phyloP scores from a whole-genome alignment of 2,888 invertebrate genomes.

The Eilema griseolum region DNA sequence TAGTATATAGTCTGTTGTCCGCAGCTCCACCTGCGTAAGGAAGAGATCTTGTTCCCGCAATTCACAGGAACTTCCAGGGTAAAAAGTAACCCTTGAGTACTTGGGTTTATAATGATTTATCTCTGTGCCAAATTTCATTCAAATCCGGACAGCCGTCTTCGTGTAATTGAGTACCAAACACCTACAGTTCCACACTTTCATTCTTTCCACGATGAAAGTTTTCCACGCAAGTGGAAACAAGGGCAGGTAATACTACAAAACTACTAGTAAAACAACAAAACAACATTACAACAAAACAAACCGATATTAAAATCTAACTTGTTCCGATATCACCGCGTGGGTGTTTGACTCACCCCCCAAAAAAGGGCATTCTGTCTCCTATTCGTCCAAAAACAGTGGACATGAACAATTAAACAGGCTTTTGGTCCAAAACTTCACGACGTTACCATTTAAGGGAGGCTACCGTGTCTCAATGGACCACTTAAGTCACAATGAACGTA shows the following conservation, averaged over 20 bases:
- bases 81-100: no score
- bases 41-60: no score
- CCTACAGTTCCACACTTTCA: no score
- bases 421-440: slow-evolving; percentile 70
- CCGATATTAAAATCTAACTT: slow-evolving; percentile 39
- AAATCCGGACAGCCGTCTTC: no score
- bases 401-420: slow-evolving; percentile 55
- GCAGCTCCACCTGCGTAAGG: no score
- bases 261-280: neutral
- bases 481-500: slow-evolving; percentile 49
- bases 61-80: no score
- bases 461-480: slow-evolving; percentile 64
- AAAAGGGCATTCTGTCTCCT: slow-evolving; percentile 57
- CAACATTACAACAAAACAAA: slow-evolving; percentile 5
- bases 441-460: slow-evolving; percentile 58
- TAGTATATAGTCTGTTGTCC: no score
- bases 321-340: slow-evolving; percentile 45
- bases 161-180: no score
- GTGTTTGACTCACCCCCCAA: slow-evolving; percentile 57
- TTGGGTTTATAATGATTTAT: no score
- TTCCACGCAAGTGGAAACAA: neutral
- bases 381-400: slow-evolving; percentile 45
- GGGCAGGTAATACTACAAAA: neutral
- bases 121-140: no score
- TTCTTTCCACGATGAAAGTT: no score